phyloP scores from a whole-genome alignment of 2,888 invertebrate genomes.

The Drosophila glabriapex region DNA sequence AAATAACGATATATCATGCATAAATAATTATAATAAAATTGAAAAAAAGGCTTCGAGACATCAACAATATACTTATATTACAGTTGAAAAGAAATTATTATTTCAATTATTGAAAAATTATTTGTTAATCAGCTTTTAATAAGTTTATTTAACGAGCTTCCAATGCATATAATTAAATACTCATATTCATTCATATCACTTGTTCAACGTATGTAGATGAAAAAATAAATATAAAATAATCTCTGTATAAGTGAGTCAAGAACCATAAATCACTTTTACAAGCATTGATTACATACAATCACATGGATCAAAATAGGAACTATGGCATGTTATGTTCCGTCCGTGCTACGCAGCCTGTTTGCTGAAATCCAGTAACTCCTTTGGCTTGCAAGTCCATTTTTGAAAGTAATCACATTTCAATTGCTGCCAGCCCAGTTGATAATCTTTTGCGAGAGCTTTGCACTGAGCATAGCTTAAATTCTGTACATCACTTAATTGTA shows the following conservation, averaged over 20 bases:
- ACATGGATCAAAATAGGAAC: neutral
- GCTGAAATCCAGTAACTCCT: slow-evolving; percentile 61
- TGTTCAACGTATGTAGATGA: neutral
- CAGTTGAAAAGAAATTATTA: neutral
- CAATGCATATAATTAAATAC: neutral
- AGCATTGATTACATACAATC: neutral
- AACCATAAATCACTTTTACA: neutral
- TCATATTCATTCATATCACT: neutral
- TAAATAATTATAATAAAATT: neutral
- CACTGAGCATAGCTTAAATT: slow-evolving; percentile 63
- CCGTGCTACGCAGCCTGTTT: neutral
- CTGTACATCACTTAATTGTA: slow-evolving; percentile 34
- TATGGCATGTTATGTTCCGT: neutral
- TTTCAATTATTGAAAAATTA: neutral
- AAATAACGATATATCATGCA: neutral
- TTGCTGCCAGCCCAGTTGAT: slow-evolving; percentile 85
- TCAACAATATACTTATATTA: too few relatives aligned
- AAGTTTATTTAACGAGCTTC: neutral
- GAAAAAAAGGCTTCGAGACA: neutral
- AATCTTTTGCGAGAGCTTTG: slow-evolving; percentile 74
- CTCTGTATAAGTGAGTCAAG: neutral
- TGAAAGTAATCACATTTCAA: slow-evolving; percentile 86
- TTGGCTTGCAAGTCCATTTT: slow-evolving; percentile 87
- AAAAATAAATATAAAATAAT: neutral
- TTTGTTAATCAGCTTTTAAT: neutral